Conservation (phyloP, 2,113 vertebrate genomes). For the Perognathus longimembris region DNA sequence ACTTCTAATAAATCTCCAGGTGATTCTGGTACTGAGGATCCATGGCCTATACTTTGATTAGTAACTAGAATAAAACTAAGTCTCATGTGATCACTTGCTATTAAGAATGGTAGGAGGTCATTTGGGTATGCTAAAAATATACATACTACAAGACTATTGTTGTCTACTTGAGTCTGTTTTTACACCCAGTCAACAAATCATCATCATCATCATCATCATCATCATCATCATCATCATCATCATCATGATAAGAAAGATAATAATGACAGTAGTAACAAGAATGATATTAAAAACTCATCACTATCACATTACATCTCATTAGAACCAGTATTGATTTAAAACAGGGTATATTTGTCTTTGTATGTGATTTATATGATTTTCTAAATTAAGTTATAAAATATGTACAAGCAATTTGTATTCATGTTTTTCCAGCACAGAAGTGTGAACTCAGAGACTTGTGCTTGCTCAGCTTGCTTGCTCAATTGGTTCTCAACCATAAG, state of each 20-base stretch:
- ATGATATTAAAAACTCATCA: not conserved
- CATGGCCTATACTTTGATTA: not conserved
- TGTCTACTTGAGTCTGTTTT: not conserved
- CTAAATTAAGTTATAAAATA: slow-evolving; percentile 32
- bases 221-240: not conserved
- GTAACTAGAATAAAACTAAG: not conserved
- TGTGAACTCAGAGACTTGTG: no score
- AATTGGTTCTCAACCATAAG: no score
- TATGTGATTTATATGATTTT: not conserved
- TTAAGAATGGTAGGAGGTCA: not conserved
- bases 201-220: not conserved
- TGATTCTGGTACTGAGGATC: not conserved
- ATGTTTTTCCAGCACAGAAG: no score
- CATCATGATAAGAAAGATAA: not conserved
- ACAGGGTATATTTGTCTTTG: not conserved
- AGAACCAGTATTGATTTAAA: not conserved
- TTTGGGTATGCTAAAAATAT: slow-evolving; percentile 18
- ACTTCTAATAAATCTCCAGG: not conserved
- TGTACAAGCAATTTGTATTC: not conserved
- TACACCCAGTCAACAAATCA: not conserved
- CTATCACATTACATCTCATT: not conserved
- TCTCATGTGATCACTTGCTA: not conserved
- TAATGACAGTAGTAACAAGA: not conserved
- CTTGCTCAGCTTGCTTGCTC: no score
- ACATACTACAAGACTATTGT: not conserved